Base-by-base conservation (phyloP, 2,888 invertebrate species). In the Sesamia inferens region DNA sequence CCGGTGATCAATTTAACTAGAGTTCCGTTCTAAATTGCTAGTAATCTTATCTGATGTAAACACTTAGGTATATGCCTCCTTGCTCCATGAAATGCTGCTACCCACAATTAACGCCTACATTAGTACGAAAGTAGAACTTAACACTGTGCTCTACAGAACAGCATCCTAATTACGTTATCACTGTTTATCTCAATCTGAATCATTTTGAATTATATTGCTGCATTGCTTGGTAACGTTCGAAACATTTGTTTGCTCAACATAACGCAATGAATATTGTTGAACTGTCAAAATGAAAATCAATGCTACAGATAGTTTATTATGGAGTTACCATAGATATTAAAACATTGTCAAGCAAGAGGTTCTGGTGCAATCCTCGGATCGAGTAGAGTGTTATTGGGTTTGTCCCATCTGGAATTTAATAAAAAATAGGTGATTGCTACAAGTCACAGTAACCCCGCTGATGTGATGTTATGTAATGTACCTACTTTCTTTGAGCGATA, bases 1-100 rank as follows among this genome's bases (percentile, higher is more conserved):
- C 47, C 63, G 61, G 47, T 70, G 54, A 74, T 70, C 57, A 54
- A 57, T 82, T 80, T 70, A 62, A 82, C 59, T 63, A 68, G 57
- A 54, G 22, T 61, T 67, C 51, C 63, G 54, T 74, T 78, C 54
- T 68, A 64, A 69, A 78, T 31, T 31, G 57, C n/a, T 7, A 58
- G 55, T 68, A 68, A 64, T 74, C 77, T 58, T 75, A 65, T 77
- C 65, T 68, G 68, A 62, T 71, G 57, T 58, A 82, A 82, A 55
- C 62, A 68, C 68, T 77, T 58, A 22, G 48, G 64, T 71, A 31
- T 71, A 51, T 65, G 71, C 31, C 62, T 66, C 47, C 13, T 47
- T 64, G 51, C 64, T 24, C 14, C 13, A 55, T 63, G 24, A 57
- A 78, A 68, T 80, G 75, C n/a, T 39, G 58, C 55, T 51, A 44